Percentiles rank a stretch among this genome's conserved stretches.
Conservation (phyloP, 1,140 invertebrate species). For the Venturia canescens region DNA sequence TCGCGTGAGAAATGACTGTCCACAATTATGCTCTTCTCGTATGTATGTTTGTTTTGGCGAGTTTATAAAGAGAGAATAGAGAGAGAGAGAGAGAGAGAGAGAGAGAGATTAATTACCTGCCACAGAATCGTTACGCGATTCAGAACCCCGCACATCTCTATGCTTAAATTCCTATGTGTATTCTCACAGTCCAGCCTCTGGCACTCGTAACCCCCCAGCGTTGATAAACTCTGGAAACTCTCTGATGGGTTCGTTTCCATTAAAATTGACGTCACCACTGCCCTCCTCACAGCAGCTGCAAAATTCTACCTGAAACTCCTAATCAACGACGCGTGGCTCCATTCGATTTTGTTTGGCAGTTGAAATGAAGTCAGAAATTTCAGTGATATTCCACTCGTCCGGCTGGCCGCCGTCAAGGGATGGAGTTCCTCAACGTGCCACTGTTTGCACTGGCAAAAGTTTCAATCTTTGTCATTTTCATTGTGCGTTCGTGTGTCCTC, state of each 20-base stretch:
- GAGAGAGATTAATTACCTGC: too few relatives aligned
- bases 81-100: too few relatives aligned
- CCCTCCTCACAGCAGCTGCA: neutral
- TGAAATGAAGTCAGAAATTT: neutral
- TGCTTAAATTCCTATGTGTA: neutral
- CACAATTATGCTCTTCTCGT: neutral
- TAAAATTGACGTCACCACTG: neutral
- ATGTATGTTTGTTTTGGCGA: constrained; percentile 10
- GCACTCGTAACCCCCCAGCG: neutral
- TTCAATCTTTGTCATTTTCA: neutral
- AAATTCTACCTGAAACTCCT: neutral
- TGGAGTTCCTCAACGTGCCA: too few relatives aligned
- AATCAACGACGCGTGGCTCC: neutral
- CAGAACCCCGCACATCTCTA: neutral
- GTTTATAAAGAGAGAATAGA: neutral
- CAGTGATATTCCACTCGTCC: neutral
- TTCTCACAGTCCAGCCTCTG: constrained; percentile 1
- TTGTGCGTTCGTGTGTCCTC: too few relatives aligned
- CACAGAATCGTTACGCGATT: neutral
- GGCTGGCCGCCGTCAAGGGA: too few relatives aligned
- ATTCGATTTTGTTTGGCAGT: neutral
- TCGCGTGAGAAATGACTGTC: neutral
- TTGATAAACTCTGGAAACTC: constrained; percentile 25
- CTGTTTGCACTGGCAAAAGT: neutral
- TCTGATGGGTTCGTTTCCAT: constrained; percentile 3